These are phyloP conservation scores for Rhadinocentrus ornatus DNA, from an alignment of 2,797 vertebrate species.

Conservation along the genomic window DNA sequence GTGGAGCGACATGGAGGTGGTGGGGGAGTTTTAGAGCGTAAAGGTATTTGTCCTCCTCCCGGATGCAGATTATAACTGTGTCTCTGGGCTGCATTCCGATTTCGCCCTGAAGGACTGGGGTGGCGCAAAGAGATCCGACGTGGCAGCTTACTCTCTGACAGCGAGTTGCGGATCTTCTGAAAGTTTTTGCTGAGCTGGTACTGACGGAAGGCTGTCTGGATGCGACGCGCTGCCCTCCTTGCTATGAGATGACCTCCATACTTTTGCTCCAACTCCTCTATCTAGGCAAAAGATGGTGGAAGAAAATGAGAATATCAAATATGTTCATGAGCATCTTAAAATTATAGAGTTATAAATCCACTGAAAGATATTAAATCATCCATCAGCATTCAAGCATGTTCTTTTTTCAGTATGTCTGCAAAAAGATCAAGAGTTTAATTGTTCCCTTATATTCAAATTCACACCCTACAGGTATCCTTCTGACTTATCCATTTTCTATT, in stretches of 20 bases:
- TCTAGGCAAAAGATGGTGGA: constrained; percentile 77
- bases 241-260: constrained; percentile 96
- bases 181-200: constrained; percentile 99
- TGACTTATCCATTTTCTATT: constrained; percentile 44
- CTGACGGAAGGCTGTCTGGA: constrained; percentile 97
- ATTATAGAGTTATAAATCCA: constrained; percentile 30
- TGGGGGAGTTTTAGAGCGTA: constrained; percentile 81
- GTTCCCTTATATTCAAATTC: constrained; percentile 24
- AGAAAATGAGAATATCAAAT: constrained; percentile 44
- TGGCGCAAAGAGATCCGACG: constrained; percentile 95
- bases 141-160: constrained; percentile 94
- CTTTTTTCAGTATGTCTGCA: constrained; percentile 27
- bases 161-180: constrained; percentile 97
- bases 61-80: constrained; percentile 79
- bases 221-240: constrained; percentile 94
- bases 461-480: constrained; percentile 33
- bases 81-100: constrained; percentile 71
- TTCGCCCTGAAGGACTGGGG: constrained; percentile 77
- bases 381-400: constrained; percentile 47
- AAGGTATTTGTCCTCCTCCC: constrained; percentile 79
- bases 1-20: constrained; percentile 88
- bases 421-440: constrained; percentile 33
- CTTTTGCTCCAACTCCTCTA: constrained; percentile 98
- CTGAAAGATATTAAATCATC: constrained; percentile 52
- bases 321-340: constrained; percentile 29